phyloP scores from a whole-genome alignment of 2,797 vertebrate genomes.

The Miichthys miiuy region DNA sequence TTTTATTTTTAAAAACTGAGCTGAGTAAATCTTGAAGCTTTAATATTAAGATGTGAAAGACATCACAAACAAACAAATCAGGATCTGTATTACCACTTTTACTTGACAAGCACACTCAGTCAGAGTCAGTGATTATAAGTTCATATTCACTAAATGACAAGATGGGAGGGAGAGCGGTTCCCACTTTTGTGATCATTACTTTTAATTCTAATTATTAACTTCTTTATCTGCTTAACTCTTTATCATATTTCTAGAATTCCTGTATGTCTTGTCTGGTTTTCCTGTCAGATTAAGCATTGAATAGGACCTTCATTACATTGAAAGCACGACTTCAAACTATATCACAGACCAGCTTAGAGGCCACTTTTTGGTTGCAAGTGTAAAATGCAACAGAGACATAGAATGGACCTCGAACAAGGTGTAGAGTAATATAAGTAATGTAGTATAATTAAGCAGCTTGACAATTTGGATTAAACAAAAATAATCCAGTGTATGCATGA shows the following conservation, averaged over 20 bases:
- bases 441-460: neutral
- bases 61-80: neutral
- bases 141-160: neutral
- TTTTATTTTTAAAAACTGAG: too few relatives aligned
- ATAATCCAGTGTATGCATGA: neutral
- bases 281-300: neutral
- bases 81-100: neutral
- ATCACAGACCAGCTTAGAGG: neutral
- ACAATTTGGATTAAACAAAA: neutral
- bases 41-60: neutral
- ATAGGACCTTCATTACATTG: neutral
- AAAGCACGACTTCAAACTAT: neutral
- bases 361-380: neutral
- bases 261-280: neutral
- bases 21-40: neutral
- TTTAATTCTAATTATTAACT: neutral
- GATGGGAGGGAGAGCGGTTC: neutral
- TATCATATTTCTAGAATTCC: neutral
- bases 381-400: neutral
- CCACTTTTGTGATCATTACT: neutral
- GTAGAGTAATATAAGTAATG: neutral
- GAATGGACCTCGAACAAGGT: neutral
- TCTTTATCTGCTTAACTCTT: neutral
- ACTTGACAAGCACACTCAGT: neutral
- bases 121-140: neutral